Base-by-base conservation (phyloP, 2,888 invertebrate species). In the Pogonocherus hispidulus region DNA sequence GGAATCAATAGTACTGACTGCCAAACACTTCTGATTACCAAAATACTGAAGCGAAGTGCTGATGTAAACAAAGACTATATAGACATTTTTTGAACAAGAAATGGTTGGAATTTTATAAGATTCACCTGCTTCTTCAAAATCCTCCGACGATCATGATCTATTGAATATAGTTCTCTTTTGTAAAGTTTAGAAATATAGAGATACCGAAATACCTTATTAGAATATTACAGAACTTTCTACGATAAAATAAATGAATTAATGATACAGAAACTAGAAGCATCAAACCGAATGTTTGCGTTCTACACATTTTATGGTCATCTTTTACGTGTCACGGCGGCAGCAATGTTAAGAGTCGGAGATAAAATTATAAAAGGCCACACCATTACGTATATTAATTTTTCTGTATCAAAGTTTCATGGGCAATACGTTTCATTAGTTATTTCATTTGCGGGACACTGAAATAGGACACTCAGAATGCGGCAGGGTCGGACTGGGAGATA, bases 371-470 rank as follows among this genome's bases (percentile, higher is more conserved):
- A 41, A 41, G 44, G 41, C 16, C 14, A n/a, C 56, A 14, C 22
- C 57, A 57, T 57, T 52, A 52, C 52, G 49, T 56, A 37, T 56
- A 56, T 56, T 56, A 56, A 56, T 56, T 56, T 57, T 57, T 57
- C 27, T 41, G 37, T 41, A 41, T 57, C 57, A 57, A 35, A 57
- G 22, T 57, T 57, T 16, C 57, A 57, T 44, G 20, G 11, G 9
- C 37, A 41, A 14, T 35, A n/a, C 19, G 22, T 57, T 37, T n/a
- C n/a, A n/a, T n/a, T 5, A 19, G 57, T 44, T 57, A 46, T 57
- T 57, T 46, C 57, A 44, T 57, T 57, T 57, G 44, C 57, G 23
- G 22, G 22, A 22, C 57, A 57, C 57, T 27, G 23, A 20, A 56
- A 56, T 19, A 32, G 52, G 52, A n/a, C n/a, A n/a, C n/a, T n/a